Conservation (phyloP, 2,888 invertebrate species). For the Himalopsyche kuldschensis region DNA sequence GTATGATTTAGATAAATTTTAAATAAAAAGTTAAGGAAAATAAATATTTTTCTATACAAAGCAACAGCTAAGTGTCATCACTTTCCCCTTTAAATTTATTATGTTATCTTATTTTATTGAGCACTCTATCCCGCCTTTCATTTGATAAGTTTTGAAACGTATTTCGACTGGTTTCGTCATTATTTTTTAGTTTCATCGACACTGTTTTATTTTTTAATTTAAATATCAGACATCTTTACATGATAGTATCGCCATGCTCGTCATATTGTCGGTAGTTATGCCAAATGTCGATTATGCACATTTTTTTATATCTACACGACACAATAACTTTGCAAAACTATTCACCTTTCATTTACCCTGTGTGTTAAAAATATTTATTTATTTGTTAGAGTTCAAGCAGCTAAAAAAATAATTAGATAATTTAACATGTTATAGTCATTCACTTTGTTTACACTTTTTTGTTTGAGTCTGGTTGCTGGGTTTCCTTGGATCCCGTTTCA, state of each 20-base stretch:
- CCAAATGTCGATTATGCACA: background rate
- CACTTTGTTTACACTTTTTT: conserved; percentile 21
- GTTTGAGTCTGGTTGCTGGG: conserved; percentile 12
- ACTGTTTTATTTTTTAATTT: background rate
- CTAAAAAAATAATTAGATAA: background rate
- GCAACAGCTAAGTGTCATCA: conserved; percentile 37
- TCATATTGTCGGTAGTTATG: too few relatives aligned
- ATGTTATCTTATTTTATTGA: conserved; percentile 27
- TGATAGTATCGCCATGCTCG: background rate
- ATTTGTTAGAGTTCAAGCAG: conserved; percentile 1
- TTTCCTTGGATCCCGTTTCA: conserved; percentile 11
- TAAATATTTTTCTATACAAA: background rate
- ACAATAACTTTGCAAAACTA: background rate
- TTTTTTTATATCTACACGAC: background rate
- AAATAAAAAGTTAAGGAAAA: background rate
- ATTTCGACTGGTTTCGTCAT: background rate
- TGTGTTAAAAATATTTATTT: conserved; percentile 19
- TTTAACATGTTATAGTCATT: background rate
- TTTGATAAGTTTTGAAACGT: background rate
- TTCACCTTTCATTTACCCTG: conserved; percentile 21
- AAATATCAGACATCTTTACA: background rate
- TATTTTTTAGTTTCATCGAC: background rate
- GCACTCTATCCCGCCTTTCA: conserved; percentile 20
- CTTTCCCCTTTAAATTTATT: conserved; percentile 30
- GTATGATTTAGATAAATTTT: background rate